A percentile compares a stretch with the other conserved stretches of the same genome.
Evolutionary conservation across 2,797 vertebrate genomes (phyloP).

Genomic region (Sebastes miniatus): DNA sequence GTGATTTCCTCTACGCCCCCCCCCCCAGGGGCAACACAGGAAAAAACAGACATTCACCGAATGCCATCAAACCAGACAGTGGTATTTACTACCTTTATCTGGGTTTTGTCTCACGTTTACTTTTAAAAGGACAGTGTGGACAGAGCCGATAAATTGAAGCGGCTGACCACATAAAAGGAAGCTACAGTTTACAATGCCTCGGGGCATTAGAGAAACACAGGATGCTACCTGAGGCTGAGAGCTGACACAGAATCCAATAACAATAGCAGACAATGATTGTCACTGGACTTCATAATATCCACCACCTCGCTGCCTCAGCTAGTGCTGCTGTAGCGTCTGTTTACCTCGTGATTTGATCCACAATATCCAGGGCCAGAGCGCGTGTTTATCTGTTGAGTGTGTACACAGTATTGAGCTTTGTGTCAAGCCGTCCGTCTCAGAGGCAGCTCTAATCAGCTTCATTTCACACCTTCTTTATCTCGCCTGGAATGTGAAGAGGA

Average conservation of each 20-base stretch:
- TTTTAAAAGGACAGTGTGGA: constrained; percentile 54
- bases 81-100: constrained; percentile 68
- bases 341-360: constrained; percentile 61
- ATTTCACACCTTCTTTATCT: constrained; percentile 40
- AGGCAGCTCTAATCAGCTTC: constrained; percentile 47
- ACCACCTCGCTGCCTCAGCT: background rate
- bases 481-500: constrained; percentile 18
- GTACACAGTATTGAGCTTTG: constrained; percentile 41
- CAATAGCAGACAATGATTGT: constrained; percentile 47
- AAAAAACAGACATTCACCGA: constrained; percentile 26
- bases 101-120: constrained; percentile 64
- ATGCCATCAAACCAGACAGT: constrained; percentile 41
- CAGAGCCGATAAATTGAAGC: constrained; percentile 55
- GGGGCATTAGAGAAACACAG: constrained; percentile 40
- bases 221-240: constrained; percentile 36
- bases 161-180: constrained; percentile 59
- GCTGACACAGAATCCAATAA: constrained; percentile 30
- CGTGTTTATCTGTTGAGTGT: constrained; percentile 60
- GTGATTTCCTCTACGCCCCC: constrained; percentile 19
- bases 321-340: constrained; percentile 23
- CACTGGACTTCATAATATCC: constrained; percentile 20
- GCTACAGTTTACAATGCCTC: constrained; percentile 32
- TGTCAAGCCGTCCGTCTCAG: constrained; percentile 29
- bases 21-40: background rate
- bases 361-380: constrained; percentile 35